A percentile compares a stretch with the other conserved stretches of the same genome.
These are phyloP conservation scores for Circaetus cinerascens DNA, from an alignment of 2,113 vertebrate species.

Conservation along the genomic window DNA sequence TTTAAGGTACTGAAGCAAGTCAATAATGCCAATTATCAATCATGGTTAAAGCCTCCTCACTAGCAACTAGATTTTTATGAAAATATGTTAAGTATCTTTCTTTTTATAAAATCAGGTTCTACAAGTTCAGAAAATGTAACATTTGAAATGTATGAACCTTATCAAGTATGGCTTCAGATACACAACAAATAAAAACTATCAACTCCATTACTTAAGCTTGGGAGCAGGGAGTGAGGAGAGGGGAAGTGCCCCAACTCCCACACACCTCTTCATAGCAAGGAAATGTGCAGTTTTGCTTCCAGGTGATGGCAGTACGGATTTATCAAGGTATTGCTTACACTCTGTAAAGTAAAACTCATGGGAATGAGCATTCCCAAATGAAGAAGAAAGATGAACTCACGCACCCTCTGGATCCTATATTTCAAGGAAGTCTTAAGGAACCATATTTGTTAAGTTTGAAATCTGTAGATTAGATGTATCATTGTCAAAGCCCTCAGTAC, in stretches of 20 bases:
- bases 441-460: neutral
- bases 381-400: neutral
- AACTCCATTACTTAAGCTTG: too few relatives aligned
- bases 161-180: neutral
- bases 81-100: neutral
- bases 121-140: neutral
- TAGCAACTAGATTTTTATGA: neutral
- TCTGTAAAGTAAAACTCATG: neutral
- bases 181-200: neutral
- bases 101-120: neutral
- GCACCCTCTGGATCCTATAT: neutral
- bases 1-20: neutral
- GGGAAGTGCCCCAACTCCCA: neutral
- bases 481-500: neutral
- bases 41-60: neutral
- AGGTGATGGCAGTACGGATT: neutral
- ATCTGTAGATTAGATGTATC: neutral
- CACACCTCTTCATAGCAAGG: neutral
- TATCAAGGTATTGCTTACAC: neutral
- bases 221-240: fast-evolving
- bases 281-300: neutral
- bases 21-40: neutral
- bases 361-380: neutral
- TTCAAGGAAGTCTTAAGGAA: neutral
- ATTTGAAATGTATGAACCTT: neutral